Evolutionary conservation across 2,888 invertebrate species (phyloP), one percentile per base, ranked within the genome.

Genomic region (Oligia strigilis): DNA sequence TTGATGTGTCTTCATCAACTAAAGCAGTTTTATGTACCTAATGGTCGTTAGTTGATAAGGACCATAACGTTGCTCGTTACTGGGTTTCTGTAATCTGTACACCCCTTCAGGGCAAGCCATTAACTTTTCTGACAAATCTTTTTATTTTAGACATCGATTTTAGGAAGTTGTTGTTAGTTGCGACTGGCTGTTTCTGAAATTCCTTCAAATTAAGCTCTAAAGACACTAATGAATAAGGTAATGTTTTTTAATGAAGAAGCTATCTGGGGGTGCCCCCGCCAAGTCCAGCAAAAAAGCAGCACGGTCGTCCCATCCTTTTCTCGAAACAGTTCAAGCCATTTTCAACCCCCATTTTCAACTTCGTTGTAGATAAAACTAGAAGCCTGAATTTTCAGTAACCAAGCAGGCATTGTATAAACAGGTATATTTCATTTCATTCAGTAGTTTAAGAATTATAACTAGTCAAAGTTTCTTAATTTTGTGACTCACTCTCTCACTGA

Each of bases 21-120:
- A 46, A 76, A 64, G 58, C 43, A 23, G 66, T 71, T 76, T 75
- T 60, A 74, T 66, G 49, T n/a, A 29, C 29, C 29, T 29, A 13
- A 19, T 52, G 40, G 36, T 72, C 77, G 43, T 77, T 82, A 72
- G 62, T 36, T 52, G 58, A 72, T 65, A 64, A 77, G 60, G 58
- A 19, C 58, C 36, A 23, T 64, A 49, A 65, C 5, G 36, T 36
- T 64, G 69, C 72, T 82, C 65, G 64, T 82, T 82, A 77, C 77
- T 52, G 43, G 55, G 14, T 46, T 46, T 55, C 60, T 55, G 65
- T 67, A 77, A 81, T 55, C 55, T 72, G 29, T 55, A 52, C 52
- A 58, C 9, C 5, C 52, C 65, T 36, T 80, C 13, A 66, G 17
- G n/a, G 29, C 9, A 75, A 67, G 75, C 64, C 72, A 60, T 77